These are phyloP conservation scores for Typhlomys cinereus DNA, from an alignment of 2,113 vertebrate genomes.

Conservation along the genomic window DNA sequence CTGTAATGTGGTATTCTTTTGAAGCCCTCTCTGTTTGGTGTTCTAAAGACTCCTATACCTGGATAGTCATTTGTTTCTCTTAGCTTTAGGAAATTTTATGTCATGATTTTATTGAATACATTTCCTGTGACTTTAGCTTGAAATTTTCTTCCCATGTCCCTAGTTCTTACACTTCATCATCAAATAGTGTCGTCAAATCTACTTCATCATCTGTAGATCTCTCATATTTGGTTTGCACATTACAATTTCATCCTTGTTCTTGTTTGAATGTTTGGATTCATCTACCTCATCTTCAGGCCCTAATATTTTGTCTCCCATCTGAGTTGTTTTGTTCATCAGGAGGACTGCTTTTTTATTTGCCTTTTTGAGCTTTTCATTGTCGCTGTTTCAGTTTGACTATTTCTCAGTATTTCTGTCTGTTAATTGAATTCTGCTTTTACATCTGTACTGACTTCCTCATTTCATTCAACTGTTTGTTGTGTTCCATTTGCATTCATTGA, in stretches of 20 bases:
- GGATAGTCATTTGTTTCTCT: not conserved
- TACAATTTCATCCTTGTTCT: not conserved
- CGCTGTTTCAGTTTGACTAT: not conserved
- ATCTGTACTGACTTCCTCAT: not conserved
- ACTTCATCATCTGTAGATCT: no score
- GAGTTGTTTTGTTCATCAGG: not conserved
- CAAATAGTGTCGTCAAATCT: not conserved
- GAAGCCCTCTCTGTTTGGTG: not conserved
- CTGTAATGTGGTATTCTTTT: not conserved
- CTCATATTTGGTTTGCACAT: no score
- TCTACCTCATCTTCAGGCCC: not conserved
- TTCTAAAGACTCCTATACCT: not conserved
- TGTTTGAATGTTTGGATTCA: not conserved
- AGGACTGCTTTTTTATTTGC: not conserved
- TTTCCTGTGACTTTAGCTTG: not conserved
- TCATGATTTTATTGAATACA: not conserved
- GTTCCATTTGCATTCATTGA: not conserved
- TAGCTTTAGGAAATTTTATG: not conserved
- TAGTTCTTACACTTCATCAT: not conserved
- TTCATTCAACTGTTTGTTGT: not conserved
- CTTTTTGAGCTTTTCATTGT: not conserved
- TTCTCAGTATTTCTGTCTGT: not conserved
- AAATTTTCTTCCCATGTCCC: not conserved
- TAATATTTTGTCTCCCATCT: not conserved
- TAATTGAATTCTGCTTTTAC: not conserved